Evolutionary conservation across 2,888 invertebrate genomes (phyloP).

Genomic region (Andrena camellia): DNA sequence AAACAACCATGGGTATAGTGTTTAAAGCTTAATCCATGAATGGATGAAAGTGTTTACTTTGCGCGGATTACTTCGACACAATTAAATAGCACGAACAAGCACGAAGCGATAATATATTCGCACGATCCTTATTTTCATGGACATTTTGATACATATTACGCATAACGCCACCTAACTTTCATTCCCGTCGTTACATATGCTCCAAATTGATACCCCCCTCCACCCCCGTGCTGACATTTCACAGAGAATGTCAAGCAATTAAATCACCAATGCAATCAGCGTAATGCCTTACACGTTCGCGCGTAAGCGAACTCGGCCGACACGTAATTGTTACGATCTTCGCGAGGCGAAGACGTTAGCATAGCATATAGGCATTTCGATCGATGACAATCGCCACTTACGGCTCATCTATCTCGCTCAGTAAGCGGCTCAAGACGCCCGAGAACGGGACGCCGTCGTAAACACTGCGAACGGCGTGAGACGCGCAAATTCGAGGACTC

Average conservation of each 20-base stretch:
- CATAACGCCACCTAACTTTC: background rate
- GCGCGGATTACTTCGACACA: background rate
- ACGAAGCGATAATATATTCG: slow-evolving; percentile 2
- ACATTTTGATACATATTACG: slow-evolving; percentile 30
- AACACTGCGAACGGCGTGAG: slow-evolving; percentile 21
- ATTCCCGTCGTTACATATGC: background rate
- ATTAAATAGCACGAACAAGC: background rate
- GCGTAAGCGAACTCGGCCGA: background rate
- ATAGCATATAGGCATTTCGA: slow-evolving; percentile 18
- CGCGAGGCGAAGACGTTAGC: background rate
- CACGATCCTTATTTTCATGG: slow-evolving; percentile 20
- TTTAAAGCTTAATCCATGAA: background rate
- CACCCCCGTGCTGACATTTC: background rate
- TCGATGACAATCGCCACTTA: slow-evolving; percentile 29
- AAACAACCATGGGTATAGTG: background rate
- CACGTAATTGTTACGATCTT: background rate
- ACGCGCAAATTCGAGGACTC: background rate
- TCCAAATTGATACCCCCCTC: background rate
- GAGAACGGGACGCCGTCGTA: background rate
- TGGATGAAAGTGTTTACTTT: background rate
- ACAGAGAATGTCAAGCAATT: background rate
- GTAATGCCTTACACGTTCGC: background rate
- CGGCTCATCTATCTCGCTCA: background rate
- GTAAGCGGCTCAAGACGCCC: background rate
- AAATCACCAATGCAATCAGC: slow-evolving; percentile 12